Evolutionary conservation across 2,113 vertebrate species (phyloP).

Genomic region (Fulica atra): DNA sequence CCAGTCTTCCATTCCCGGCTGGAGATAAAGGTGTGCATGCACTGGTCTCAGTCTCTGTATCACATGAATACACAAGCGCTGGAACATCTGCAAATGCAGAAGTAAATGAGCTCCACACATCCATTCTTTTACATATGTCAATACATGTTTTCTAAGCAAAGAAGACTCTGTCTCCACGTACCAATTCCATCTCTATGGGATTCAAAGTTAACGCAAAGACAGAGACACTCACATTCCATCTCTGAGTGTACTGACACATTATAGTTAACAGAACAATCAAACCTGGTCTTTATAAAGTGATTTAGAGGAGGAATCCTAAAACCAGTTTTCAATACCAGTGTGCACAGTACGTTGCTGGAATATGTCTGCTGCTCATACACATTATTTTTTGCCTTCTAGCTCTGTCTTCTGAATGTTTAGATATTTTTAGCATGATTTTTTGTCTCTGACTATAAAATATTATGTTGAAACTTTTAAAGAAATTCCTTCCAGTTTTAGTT

Average conservation of each 20-base stretch:
- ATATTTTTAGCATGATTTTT: not conserved
- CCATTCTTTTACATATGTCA: not conserved
- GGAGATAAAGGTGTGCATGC: conserved; percentile 97
- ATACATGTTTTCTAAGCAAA: not conserved
- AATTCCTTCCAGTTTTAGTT: not conserved
- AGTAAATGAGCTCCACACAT: not conserved
- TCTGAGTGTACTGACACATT: accelerated
- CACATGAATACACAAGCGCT: conserved; percentile 96
- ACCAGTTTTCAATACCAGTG: not conserved
- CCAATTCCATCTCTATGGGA: not conserved
- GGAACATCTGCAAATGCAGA: conserved; percentile 90
- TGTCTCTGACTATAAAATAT: not conserved
- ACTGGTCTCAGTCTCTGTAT: conserved; percentile 95
- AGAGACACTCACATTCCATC: not conserved
- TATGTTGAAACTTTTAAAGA: not conserved
- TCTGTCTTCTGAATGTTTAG: not conserved
- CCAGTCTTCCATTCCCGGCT: conserved; percentile 98
- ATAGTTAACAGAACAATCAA: not conserved
- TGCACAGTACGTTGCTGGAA: not conserved
- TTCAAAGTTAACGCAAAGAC: not conserved
- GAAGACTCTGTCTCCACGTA: not conserved
- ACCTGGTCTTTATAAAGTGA: not conserved
- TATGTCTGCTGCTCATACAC: not conserved
- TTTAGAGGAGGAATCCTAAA: not conserved
- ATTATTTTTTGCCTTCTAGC: not conserved